Conservation (phyloP, 2,797 vertebrate species). For the Otolemur crassicaudatus region DNA sequence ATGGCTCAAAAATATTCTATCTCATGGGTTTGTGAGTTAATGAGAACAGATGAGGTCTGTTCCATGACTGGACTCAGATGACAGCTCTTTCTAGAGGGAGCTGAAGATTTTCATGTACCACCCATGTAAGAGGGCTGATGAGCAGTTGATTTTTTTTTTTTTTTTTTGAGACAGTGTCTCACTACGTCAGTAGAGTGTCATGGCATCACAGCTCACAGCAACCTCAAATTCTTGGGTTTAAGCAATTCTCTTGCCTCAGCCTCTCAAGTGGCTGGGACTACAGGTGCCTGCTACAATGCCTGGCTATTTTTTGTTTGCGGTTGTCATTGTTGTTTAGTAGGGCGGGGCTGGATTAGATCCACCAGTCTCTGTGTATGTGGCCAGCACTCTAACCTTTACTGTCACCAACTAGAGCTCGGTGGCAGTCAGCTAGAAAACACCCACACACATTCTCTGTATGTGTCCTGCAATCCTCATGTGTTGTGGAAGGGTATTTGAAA, state of each 20-base stretch:
- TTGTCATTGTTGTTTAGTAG: too few species aligned
- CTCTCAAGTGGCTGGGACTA: too few species aligned
- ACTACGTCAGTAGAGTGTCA: too few species aligned
- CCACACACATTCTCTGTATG: neutral
- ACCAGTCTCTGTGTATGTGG: too few species aligned
- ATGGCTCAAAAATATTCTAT: neutral
- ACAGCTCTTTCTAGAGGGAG: neutral
- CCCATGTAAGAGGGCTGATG: rapidly evolving
- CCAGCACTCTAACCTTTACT: neutral
- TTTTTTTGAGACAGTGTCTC: too few species aligned
- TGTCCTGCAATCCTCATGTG: neutral
- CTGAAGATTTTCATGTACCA: neutral
- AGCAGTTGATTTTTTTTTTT: neutral
- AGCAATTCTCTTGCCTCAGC: too few species aligned
- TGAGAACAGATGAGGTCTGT: neutral
- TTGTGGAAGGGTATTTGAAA: neutral
- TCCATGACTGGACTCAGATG: neutral
- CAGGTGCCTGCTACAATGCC: too few species aligned
- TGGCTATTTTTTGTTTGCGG: too few species aligned
- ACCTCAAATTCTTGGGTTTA: too few species aligned
- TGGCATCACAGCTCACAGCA: too few species aligned
- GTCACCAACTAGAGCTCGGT: neutral
- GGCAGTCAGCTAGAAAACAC: neutral
- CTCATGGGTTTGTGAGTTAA: neutral
- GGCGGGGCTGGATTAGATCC: too few species aligned